phyloP scores from a whole-genome alignment of 2,113 vertebrate species.

The Sula dactylatra region DNA sequence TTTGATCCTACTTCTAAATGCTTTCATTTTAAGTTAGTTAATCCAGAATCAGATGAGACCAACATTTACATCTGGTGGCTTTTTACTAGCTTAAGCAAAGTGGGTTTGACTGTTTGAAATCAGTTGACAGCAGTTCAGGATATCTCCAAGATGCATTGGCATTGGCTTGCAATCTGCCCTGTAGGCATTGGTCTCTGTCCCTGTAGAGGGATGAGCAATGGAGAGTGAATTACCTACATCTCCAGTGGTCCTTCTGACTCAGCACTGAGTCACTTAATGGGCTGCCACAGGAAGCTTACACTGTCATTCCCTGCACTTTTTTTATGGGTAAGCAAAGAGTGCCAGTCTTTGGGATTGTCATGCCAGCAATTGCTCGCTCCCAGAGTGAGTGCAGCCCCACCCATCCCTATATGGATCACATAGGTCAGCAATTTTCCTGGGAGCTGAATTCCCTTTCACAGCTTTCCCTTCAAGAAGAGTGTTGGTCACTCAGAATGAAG shows the following conservation, averaged over 20 bases:
- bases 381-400: not conserved
- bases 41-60: not conserved
- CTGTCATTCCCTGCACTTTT: not conserved
- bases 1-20: not conserved
- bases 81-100: not conserved
- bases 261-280: constrained; percentile 33
- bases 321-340: not conserved
- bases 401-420: not conserved
- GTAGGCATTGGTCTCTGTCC: not conserved
- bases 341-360: not conserved
- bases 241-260: not conserved
- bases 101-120: not conserved
- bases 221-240: not conserved
- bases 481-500: not conserved
- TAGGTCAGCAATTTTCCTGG: not conserved
- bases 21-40: not conserved
- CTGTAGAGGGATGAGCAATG: not conserved
- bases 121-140: not conserved
- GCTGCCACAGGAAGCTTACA: not conserved
- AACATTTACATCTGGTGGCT: not conserved
- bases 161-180: not conserved
- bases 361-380: not conserved
- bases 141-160: not conserved
- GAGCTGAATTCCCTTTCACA: not conserved
- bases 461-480: not conserved